Base-by-base conservation (phyloP, 1,140 invertebrate species). In the Elymnias hypermnestra region DNA sequence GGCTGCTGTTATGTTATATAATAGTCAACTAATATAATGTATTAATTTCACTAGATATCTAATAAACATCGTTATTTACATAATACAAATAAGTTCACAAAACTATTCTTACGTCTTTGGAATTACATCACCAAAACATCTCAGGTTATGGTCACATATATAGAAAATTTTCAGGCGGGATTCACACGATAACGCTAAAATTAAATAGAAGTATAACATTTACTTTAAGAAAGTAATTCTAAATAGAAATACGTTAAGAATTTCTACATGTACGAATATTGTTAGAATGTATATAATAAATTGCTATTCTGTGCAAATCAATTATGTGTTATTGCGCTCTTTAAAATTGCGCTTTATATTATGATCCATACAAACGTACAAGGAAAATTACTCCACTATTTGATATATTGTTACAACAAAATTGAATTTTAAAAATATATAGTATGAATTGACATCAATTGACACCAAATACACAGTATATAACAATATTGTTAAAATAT, bases 61-160 rank as follows among this genome's bases (percentile, higher is more conserved):
- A 47, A 19, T 63, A 63, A 66, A 50, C n/a, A 61, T 62, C 53
- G 49, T 62, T 67, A 58, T 74, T 67, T 61, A 74, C 63, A 78
- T 60, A 69, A 67, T 71, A 72, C 53, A 53, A 68, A 63, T 65
- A 65, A 72, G 57, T 67, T 73, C 69, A 71, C 49, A 74, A n/a
- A 74, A 84, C 70, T 84, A 81, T 72, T 71, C 64, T 76, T 82
- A 82, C 73, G 51, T 85, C 82, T 85, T 85, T 84, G 81, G 81
- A 83, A 84, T 77, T 71, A 75, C 74, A 84, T 84, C 81, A 84
- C 81, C 81, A 78, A 81, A 79, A 83, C 68, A 71, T 63, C 71
- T 71, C 66, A 63, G 62, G 75, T 79, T 83, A 84, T 84, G 81
- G 81, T 77, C 78, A 84, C 78, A 75, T 64, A 66, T 56, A 50